A percentile compares a stretch with the other conserved stretches of the same genome.
These are phyloP conservation scores for Diacarnus erythraeanus DNA, from an alignment of 37 sponge, comb jelly and placozoan species.

Conservation along the genomic window DNA sequence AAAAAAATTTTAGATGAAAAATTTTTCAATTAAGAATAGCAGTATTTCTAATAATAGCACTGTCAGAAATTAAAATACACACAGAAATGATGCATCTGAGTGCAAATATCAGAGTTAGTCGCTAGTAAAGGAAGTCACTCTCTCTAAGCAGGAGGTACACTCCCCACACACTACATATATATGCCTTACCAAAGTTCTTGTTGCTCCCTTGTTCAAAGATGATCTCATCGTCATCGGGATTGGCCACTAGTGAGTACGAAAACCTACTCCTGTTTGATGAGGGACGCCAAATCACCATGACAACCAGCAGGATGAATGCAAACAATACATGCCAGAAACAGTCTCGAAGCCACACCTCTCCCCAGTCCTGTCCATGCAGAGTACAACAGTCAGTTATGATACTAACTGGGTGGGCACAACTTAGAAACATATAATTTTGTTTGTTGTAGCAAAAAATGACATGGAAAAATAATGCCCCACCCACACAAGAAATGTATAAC, in stretches of 20 bases:
- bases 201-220: slow-evolving; percentile 52
- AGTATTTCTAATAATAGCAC: no score
- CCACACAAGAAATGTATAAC: no score
- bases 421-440: no score
- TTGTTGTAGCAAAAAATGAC: no score
- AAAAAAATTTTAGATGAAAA: no score
- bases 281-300: slow-evolving; percentile 91
- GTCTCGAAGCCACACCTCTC: slow-evolving; percentile 72
- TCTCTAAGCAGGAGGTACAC: not conserved
- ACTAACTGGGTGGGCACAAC: no score
- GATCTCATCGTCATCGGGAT: slow-evolving; percentile 57
- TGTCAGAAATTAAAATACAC: no score
- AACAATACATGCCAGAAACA: slow-evolving; percentile 90
- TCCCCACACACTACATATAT: not conserved
- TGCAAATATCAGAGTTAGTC: no score
- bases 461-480: no score
- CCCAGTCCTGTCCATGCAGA: slow-evolving; percentile 63
- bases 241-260: slow-evolving; percentile 54
- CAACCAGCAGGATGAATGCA: slow-evolving; percentile 57
- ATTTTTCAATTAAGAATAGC: no score
- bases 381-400: not conserved
- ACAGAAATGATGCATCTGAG: no score
- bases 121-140: no score
- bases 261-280: slow-evolving; percentile 63
- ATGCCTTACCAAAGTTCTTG: slow-evolving; percentile 67